Evolutionary conservation across 2,888 invertebrate genomes (phyloP).

Genomic region (Seira ritae): DNA sequence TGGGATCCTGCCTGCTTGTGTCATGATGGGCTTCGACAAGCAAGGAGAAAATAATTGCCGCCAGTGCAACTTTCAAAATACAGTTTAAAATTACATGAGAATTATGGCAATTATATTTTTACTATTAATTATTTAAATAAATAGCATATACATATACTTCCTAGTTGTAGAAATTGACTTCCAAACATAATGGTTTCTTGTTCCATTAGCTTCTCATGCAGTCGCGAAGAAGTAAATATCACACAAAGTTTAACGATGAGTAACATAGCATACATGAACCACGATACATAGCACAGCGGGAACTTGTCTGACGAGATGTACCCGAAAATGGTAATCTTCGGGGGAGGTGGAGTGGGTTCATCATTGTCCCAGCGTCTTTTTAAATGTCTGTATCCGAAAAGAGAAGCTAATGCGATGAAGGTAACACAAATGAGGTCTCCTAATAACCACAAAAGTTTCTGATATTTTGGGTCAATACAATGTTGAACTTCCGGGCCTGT

Average conservation of each 20-base stretch:
- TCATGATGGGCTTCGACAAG: conserved; percentile 79
- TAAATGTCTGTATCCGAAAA: conserved; percentile 37
- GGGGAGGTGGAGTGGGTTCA: background rate
- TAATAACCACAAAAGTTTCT: conserved; percentile 67
- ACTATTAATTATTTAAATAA: too few species aligned
- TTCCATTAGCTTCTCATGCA: conserved; percentile 74
- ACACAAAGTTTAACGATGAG: conserved; percentile 77
- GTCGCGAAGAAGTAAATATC: conserved; percentile 77
- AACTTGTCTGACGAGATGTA: conserved; percentile 50
- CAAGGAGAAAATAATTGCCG: conserved; percentile 78
- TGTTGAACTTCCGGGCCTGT: conserved; percentile 15
- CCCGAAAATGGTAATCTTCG: conserved; percentile 31
- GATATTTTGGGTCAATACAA: conserved; percentile 47
- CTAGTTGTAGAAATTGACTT: conserved; percentile 77
- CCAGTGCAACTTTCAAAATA: too few species aligned
- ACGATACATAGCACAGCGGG: conserved; percentile 76
- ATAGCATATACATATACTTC: too few species aligned
- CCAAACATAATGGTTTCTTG: conserved; percentile 75
- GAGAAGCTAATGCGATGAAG: conserved; percentile 30
- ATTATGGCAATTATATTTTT: too few species aligned
- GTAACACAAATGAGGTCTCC: conserved; percentile 64
- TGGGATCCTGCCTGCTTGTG: conserved; percentile 75
- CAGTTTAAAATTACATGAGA: too few species aligned
- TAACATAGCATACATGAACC: conserved; percentile 78
- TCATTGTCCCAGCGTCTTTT: background rate